Conservation (phyloP, 2,888 invertebrate genomes). For the Rutpela maculata region DNA sequence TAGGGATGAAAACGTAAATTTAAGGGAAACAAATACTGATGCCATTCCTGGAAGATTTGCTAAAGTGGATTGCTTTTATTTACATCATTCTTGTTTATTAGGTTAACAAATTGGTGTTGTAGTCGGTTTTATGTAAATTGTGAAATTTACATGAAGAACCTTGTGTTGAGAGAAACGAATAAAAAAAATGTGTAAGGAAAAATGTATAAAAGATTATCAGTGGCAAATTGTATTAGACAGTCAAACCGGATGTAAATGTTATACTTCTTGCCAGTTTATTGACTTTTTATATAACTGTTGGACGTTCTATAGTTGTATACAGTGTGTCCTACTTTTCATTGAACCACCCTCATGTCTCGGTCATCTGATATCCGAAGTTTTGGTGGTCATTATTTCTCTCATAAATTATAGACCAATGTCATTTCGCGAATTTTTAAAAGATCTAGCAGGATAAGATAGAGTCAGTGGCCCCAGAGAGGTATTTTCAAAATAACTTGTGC, state of each 20-base stretch:
- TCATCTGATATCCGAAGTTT: too few species aligned
- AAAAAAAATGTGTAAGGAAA: not conserved
- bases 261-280: too few species aligned
- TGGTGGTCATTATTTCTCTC: too few species aligned
- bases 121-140: not conserved
- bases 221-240: not conserved
- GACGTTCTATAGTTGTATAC: too few species aligned
- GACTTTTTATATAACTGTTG: too few species aligned
- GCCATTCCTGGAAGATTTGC: not conserved
- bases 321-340: too few species aligned
- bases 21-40: not conserved
- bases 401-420: too few species aligned
- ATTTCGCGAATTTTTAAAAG: too few species aligned
- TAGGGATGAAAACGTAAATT: not conserved
- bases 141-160: not conserved
- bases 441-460: too few species aligned
- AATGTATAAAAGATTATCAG: not conserved
- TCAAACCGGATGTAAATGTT: not conserved
- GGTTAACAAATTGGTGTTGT: not conserved
- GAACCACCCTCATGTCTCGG: too few species aligned
- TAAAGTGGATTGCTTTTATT: slow-evolving; percentile 15
- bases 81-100: not conserved
- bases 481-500: too few species aligned
- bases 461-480: too few species aligned
- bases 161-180: not conserved